Evolutionary conservation across 2,113 vertebrate genomes (phyloP), one percentile per base, ranked within the genome.

Genomic region (Octodon degus): DNA sequence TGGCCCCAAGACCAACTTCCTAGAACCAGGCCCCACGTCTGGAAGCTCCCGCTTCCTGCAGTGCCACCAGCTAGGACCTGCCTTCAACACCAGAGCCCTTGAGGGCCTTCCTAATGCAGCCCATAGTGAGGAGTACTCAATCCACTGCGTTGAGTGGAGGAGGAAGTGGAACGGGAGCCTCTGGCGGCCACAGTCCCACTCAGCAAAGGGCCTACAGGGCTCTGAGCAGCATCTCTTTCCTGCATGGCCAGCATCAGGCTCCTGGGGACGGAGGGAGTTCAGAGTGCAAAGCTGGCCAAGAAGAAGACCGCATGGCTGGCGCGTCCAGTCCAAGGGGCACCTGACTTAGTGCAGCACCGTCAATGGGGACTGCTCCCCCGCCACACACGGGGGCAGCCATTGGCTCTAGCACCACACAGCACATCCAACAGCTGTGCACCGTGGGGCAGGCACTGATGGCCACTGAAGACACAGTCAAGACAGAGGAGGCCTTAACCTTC

Each of bases 51-150:
- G 34, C 77, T 55, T 53, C 17, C 50, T 20, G 12, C 1, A 80
- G 50, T 5, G 12, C 17, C 50, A 55, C 50, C 77, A 80, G 43
- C 32, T 50, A 47, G 14, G 14, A 50, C 43, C 43, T 32, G 76
- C 47, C 14, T 79, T 50, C 43, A 30, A 79, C 76, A 30, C 43
- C 20, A 34, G 43, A 50, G 43, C 14, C 76, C 16, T 4, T 17
- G 13, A 20, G 32, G 16, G 34, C 50, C 19, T 80, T 80, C 77
- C 7, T 20, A 16, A 30, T 32, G 12, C 77, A 80, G 7, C 30
- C 34, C 50, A 34, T 19, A 32, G 96, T 83, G 91, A 97, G 91
- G 97, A 90, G 95, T 14, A 58, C 89, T n/a, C 2, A 16, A 79
- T 94, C 63, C 81, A 2, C 1, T 30, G 0, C 0, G 7, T 65